Evolutionary conservation across 2,113 vertebrate genomes (phyloP), one percentile per base, ranked within the genome.

Genomic region (Malurus alboscapulatus): DNA sequence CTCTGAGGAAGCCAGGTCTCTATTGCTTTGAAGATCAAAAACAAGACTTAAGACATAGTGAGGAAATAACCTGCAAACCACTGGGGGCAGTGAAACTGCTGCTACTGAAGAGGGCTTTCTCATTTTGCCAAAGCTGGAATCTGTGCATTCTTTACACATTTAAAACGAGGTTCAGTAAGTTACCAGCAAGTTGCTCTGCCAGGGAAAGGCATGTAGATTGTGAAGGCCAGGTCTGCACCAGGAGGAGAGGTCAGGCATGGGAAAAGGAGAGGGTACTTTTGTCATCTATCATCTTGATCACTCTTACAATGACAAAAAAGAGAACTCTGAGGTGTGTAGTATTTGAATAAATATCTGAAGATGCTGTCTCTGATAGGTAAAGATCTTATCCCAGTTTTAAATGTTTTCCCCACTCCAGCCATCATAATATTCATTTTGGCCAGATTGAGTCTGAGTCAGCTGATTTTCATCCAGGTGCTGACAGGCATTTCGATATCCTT

Each of bases 381-480:
- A 62, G 42, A 59, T 29, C 16, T 66, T 82, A 76, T 32, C 47
- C 15, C 21, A 13, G 38, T 73, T 92, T 86, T 57, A 82, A 91
- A 79, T 17, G 3, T 83, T 80, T 81, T 85, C 67, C 21, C 54
- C 0, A 1, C 21, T 87, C 55, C 21, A 74, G 44, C 67, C 47
- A 26, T 81, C 32, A 25, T 54, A 1, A 34, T 87, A 88, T 93
- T 89, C 9, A 14, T 92, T 91, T 95, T 92, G 75, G 89, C 81
- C 50, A 29, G 69, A 92, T 79, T 58, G 54, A 51, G 25, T 74
- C 84, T 92, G 91, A 96, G 84, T 95, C 94, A 95, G 93, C 89
- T 79, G 87, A 89, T 96, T 96, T 82, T 89, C 74, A 75, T 95
- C 92, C 92, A 95, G 95, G 91, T 96, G 95, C 95, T 95, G 96